Conservation (phyloP, 1,140 invertebrate species). For the Trichomalopsis sarcophagae region DNA sequence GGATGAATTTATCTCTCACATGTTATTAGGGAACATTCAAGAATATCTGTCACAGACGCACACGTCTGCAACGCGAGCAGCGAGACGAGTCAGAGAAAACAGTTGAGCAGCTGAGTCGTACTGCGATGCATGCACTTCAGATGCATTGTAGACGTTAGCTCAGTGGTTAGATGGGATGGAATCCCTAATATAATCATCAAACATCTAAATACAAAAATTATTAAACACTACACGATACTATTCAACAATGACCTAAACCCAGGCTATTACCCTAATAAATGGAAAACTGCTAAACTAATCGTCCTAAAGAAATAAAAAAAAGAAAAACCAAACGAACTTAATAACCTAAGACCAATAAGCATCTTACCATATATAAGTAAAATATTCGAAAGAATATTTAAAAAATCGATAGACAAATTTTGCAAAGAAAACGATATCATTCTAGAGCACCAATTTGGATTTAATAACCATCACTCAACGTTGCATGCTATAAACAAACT, state of each 20-base stretch:
- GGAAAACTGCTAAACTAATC: constrained; percentile 52
- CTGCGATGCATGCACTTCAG: too few species aligned
- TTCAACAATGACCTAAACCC: constrained; percentile 53
- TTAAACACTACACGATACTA: constrained; percentile 40
- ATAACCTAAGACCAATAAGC: constrained; percentile 55
- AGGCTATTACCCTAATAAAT: constrained; percentile 40
- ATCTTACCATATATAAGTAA: constrained; percentile 52
- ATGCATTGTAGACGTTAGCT: too few species aligned
- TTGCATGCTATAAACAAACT: constrained; percentile 49
- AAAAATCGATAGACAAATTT: constrained; percentile 34
- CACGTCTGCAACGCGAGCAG: too few species aligned
- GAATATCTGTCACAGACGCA: too few species aligned
- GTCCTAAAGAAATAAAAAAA: constrained; percentile 49
- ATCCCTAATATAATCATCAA: constrained; percentile 52
- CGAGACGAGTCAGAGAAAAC: too few species aligned
- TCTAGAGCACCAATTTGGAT: constrained; percentile 52
- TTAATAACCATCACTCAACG: constrained; percentile 46
- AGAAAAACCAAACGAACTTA: constrained; percentile 42
- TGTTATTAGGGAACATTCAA: too few species aligned
- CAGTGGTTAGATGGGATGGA: constrained; percentile 2
- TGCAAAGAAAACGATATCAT: constrained; percentile 56
- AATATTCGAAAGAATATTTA: constrained; percentile 56
- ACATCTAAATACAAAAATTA: constrained; percentile 35
- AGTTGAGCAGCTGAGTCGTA: too few species aligned
- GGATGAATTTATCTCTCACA: too few species aligned